These are phyloP conservation scores for Corvus hawaiiensis DNA, from an alignment of 2,113 vertebrate species.

Conservation along the genomic window DNA sequence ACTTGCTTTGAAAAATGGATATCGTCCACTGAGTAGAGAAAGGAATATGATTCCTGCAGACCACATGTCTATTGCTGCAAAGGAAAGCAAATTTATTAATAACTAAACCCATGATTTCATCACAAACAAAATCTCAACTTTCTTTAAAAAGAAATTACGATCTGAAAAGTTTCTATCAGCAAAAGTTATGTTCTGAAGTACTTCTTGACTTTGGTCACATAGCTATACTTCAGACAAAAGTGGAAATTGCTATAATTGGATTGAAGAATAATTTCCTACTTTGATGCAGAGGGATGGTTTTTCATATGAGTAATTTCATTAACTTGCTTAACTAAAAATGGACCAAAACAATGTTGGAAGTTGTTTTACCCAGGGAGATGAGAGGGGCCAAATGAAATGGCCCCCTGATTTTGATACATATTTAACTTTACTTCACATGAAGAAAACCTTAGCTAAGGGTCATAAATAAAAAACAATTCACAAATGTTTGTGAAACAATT, in stretches of 20 bases:
- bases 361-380: neutral
- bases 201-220: neutral
- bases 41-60: constrained; percentile 94
- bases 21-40: constrained; percentile 91
- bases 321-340: neutral
- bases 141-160: neutral
- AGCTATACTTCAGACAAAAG: neutral
- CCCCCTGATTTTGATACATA: neutral
- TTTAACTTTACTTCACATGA: neutral
- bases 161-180: neutral
- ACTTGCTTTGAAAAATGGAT: constrained; percentile 96
- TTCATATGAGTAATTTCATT: neutral
- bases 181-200: neutral
- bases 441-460: neutral
- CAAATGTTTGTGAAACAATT: neutral
- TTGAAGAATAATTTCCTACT: neutral
- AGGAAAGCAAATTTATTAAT: constrained; percentile 46
- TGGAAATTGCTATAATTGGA: neutral
- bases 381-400: neutral
- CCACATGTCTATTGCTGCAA: constrained; percentile 95
- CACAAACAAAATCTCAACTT: neutral
- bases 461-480: neutral
- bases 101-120: neutral
- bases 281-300: neutral
- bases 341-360: neutral